A percentile compares a stretch with the other conserved stretches of the same genome.
Conservation (phyloP, 2,888 invertebrate genomes). For the Spilarctia lutea region DNA sequence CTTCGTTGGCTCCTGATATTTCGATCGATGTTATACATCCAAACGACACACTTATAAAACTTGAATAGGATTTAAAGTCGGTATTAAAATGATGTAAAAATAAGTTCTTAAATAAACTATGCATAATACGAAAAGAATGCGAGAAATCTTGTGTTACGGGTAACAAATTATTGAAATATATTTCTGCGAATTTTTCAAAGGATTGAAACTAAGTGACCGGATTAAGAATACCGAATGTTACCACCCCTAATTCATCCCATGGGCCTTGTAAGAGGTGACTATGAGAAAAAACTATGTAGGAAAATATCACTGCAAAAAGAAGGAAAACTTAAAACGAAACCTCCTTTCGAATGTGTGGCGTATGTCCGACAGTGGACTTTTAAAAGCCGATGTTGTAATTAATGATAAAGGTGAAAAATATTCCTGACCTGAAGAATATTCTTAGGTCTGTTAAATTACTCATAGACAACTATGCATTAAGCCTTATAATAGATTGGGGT, state of each 20-base stretch:
- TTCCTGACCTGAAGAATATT: background rate
- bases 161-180: background rate
- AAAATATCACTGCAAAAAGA: too few species aligned
- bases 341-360: too few species aligned
- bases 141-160: background rate
- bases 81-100: background rate
- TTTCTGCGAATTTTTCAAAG: background rate
- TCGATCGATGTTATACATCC: background rate
- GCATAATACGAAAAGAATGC: background rate
- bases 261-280: too few species aligned
- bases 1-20: background rate
- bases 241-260: too few species aligned
- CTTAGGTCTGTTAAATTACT: background rate
- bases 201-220: background rate
- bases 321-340: too few species aligned
- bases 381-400: background rate
- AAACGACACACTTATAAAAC: background rate
- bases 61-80: background rate
- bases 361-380: too few species aligned
- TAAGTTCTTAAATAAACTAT: background rate
- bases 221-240: too few species aligned
- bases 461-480: background rate
- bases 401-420: background rate
- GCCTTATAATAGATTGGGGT: background rate
- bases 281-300: too few species aligned